Base-by-base conservation (phyloP, 1,140 invertebrate species). In the Cyrtorhinus lividipennis region DNA sequence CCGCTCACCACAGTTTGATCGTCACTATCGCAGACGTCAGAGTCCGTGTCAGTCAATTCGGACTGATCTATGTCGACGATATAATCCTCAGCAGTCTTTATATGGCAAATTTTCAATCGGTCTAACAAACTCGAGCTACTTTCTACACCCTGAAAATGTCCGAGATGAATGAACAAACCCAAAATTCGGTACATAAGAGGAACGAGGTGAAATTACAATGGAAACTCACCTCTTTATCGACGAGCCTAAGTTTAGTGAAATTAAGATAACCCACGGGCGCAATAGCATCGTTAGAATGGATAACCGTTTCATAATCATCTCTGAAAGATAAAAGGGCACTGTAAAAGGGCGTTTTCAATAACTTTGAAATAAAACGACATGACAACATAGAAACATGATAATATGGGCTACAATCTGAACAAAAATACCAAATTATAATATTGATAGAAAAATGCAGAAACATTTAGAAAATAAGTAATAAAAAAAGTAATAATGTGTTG, bases 221-320 rank as follows among this genome's bases (percentile, higher is more conserved):
- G 5, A 38, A 69, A 74, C 72, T 71, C 72, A 76, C 78, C 72
- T 79, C 71, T 77, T 88, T 87, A 62, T 82, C 74, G 74, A 86
- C 82, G 65, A 92, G 75, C 67, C 84, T 84, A 45, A 95, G 73
- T 73, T 87, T 88, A 65, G 83, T 84, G 64, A 96, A 83, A 74
- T 88, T 92, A 25, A 98, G 77, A 74, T 94, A 97, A 58, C 90
- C 92, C 59, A 95, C 92, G 46, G 91, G 90, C 45, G 91, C 91
- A 72, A 96, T 86, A 1, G 90, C 84, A 80, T 95, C 90, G 70
- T 90, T 83, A 53, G 91, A 89, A 73, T 92, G 89, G 62, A 92
- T 83, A 30, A 96, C 81, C 69, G 84, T 83, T 78, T 95, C 88
- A 66, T 82, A 85, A 68, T 94, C 87, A 75, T 93, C 88, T 72